Conservation (phyloP, 2,113 vertebrate species). For the Cyanoramphus novaezelandiae region DNA sequence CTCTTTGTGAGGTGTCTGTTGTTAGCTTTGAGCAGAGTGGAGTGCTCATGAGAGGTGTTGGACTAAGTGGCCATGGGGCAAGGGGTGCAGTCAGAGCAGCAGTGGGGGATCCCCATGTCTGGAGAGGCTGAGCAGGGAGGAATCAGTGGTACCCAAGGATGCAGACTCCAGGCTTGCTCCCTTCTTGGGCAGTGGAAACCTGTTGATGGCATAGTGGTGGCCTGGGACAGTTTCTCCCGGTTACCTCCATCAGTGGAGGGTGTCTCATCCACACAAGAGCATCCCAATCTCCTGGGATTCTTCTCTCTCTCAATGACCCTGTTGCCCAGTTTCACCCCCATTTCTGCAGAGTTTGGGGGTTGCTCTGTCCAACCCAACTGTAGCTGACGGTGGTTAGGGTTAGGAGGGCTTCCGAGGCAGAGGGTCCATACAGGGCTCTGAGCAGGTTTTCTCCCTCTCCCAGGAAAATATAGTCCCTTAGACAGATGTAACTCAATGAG, state of each 20-base stretch:
- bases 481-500: not conserved
- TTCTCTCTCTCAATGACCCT: not conserved
- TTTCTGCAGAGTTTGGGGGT: fast-evolving
- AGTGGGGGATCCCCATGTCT: fast-evolving
- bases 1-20: fast-evolving
- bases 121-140: not conserved
- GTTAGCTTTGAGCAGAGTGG: fast-evolving
- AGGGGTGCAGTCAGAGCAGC: not conserved
- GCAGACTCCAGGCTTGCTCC: not conserved
- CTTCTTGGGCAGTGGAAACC: not conserved
- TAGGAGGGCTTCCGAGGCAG: not conserved
- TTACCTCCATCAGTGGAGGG: not conserved
- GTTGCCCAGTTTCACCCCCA: not conserved
- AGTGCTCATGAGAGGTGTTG: fast-evolving
- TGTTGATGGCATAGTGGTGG: not conserved
- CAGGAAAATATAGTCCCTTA: not conserved
- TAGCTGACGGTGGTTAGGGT: not conserved
- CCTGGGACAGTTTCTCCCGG: not conserved
- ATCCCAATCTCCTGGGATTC: not conserved
- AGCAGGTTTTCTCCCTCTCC: not conserved
- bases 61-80: fast-evolving
- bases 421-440: not conserved
- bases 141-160: fast-evolving
- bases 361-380: not conserved
- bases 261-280: not conserved